Base-by-base conservation (phyloP, 2,888 invertebrate genomes). In the Embidobia sp. region DNA sequence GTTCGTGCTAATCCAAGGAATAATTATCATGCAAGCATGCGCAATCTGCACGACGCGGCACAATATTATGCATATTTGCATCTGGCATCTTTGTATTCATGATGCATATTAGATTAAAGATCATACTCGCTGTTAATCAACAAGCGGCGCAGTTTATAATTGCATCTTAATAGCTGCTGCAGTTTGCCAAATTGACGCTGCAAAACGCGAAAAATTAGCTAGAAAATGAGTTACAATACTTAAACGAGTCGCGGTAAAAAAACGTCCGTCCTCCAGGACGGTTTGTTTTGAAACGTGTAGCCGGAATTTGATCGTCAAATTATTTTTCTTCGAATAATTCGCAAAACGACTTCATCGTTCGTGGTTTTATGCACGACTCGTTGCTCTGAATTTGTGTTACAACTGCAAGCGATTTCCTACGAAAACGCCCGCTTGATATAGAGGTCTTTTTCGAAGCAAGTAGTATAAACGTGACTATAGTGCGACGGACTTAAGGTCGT, bases 61-160 rank as follows among this genome's bases (percentile, higher is more conserved):
- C 76, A 76, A 64, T 77, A 75, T 75, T 69, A 75, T 63, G 69
- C 75, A 70, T 66, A 77, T 77, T 77, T 77, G 66, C 76, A 77
- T 77, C 59, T 61, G 66, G 51, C 70, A 77, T 77, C 76, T 77
- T 44, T 59, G 70, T 72, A 77, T 77, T 77, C 76, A 64, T 59
- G 59, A 51, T 66, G 66, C 66, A 53, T 77, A 77, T 66, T 72
- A 77, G 77, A 77, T 77, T 77, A 63, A 66, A 77, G 64, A 77
- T 67, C 66, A 27, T 66, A 72, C 46, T 72, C 42, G 55, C 51
- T 61, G 72, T 57, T 77, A 77, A 77, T 67, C 66, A 77, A 66
- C 61, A 35, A 48, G 55, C 49, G 48, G 13, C 29, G 26, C 16
- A 51, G 72, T 61, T 77, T 66, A 76, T 76, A 64, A 66, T 76